phyloP scores from a whole-genome alignment of 2,888 invertebrate genomes.

The Leucophenga maculata region DNA sequence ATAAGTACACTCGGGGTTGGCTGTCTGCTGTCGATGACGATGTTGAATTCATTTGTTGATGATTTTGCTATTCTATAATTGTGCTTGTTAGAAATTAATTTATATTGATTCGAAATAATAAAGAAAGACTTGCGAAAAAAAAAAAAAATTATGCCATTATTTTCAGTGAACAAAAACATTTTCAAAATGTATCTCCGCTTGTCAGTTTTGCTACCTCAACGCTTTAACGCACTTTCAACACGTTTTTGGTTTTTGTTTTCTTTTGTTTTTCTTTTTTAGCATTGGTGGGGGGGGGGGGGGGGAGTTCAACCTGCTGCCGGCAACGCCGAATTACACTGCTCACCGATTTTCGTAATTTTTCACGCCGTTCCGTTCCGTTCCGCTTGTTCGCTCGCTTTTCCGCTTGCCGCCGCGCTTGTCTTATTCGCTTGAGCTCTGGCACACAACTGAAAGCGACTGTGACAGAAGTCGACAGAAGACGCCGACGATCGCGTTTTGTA shows the following conservation, averaged over 20 bases:
- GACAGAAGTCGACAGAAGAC: not conserved
- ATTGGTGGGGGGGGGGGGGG: too few species aligned
- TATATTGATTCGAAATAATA: slow-evolving; percentile 7
- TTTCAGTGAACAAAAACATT: not conserved
- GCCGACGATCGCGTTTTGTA: slow-evolving; percentile 38
- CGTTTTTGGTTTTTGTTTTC: not conserved
- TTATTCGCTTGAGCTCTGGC: slow-evolving; percentile 50
- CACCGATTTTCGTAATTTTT: not conserved
- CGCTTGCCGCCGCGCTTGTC: slow-evolving; percentile 40
- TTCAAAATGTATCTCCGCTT: not conserved
- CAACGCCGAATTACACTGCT: not conserved
- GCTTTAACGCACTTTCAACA: not conserved
- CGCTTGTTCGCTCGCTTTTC: slow-evolving; percentile 29
- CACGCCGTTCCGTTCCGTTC: too few species aligned
- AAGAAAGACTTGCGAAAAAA: not conserved
- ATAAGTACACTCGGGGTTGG: too few species aligned
- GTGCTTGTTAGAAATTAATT: slow-evolving; percentile 6
- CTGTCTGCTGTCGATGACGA: too few species aligned
- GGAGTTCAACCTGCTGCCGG: not conserved
- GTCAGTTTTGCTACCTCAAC: not conserved
- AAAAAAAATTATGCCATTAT: not conserved
- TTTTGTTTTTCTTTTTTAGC: not conserved
- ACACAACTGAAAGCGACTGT: slow-evolving; percentile 48
- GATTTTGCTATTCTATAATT: not conserved
- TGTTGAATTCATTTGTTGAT: not conserved